phyloP scores from a whole-genome alignment of 1,140 invertebrate species.

The Linepithema humile region DNA sequence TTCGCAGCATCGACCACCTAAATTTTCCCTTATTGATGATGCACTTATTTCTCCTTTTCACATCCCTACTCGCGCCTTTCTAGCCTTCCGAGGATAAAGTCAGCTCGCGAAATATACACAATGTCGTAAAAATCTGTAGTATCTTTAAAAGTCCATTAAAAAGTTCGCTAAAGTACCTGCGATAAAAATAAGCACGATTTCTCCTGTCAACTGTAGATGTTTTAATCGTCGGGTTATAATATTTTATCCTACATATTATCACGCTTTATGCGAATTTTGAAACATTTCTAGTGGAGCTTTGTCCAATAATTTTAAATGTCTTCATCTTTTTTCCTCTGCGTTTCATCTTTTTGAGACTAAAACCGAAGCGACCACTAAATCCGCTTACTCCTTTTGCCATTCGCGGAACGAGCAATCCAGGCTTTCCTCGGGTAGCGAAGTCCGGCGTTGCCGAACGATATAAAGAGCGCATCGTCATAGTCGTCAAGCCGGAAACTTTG shows the following conservation, averaged over 20 bases:
- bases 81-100: neutral
- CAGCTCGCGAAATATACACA: neutral
- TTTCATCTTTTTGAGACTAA: conserved; percentile 15
- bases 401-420: conserved; percentile 60
- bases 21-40: conserved; percentile 65
- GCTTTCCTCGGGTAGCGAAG: conserved; percentile 54
- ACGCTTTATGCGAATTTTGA: neutral
- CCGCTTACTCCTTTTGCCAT: conserved; percentile 66
- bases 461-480: conserved; percentile 48
- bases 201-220: too few relatives aligned
- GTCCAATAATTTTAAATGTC: conserved; percentile 14
- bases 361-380: conserved; percentile 56
- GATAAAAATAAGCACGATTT: neutral
- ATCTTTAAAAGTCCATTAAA: conserved; percentile 3
- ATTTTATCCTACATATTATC: neutral
- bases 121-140: neutral
- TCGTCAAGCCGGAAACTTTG: conserved; percentile 59
- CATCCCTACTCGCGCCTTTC: neutral
- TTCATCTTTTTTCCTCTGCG: neutral
- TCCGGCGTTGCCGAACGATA: conserved; percentile 41
- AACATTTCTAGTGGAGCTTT: neutral
- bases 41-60: conserved; percentile 26
- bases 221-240: too few relatives aligned
- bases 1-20: conserved; percentile 65
- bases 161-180: too few relatives aligned